Evolutionary conservation across 2,888 invertebrate genomes (phyloP).

Genomic region (Pachydiplax longipennis): DNA sequence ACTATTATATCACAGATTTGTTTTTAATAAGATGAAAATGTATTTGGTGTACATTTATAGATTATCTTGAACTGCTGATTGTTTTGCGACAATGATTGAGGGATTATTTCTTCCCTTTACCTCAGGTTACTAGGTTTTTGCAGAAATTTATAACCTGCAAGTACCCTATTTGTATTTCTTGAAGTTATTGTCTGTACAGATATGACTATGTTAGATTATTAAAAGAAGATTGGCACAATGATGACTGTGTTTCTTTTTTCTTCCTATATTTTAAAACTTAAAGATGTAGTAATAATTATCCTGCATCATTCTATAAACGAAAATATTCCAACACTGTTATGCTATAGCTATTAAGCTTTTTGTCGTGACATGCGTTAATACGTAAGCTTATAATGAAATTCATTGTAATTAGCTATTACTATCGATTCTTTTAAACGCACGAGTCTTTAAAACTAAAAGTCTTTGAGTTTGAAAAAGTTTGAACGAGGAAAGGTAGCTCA

Average conservation of each 20-base stretch:
- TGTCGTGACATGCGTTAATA: too few relatives aligned
- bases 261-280: too few relatives aligned
- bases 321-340: too few relatives aligned
- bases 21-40: slow-evolving; percentile 5
- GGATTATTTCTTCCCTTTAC: slow-evolving; percentile 32
- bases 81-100: slow-evolving; percentile 40
- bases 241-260: not conserved
- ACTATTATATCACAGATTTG: slow-evolving; percentile 16
- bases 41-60: slow-evolving; percentile 37
- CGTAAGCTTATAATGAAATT: too few relatives aligned
- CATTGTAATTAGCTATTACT: too few relatives aligned
- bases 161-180: slow-evolving; percentile 40
- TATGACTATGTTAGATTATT: slow-evolving; percentile 30
- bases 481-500: too few relatives aligned
- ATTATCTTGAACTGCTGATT: slow-evolving; percentile 19
- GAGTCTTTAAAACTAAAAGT: too few relatives aligned
- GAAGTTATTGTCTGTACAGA: slow-evolving; percentile 40
- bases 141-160: slow-evolving; percentile 42
- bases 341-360: too few relatives aligned
- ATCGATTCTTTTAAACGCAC: too few relatives aligned
- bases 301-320: too few relatives aligned
- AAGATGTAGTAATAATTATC: too few relatives aligned
- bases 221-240: slow-evolving; percentile 38
- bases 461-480: too few relatives aligned
- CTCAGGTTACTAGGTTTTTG: slow-evolving; percentile 41